These are phyloP conservation scores for Porites divaricata DNA, from an alignment of 92 coral and sea anemone genomes.

Conservation along the genomic window DNA sequence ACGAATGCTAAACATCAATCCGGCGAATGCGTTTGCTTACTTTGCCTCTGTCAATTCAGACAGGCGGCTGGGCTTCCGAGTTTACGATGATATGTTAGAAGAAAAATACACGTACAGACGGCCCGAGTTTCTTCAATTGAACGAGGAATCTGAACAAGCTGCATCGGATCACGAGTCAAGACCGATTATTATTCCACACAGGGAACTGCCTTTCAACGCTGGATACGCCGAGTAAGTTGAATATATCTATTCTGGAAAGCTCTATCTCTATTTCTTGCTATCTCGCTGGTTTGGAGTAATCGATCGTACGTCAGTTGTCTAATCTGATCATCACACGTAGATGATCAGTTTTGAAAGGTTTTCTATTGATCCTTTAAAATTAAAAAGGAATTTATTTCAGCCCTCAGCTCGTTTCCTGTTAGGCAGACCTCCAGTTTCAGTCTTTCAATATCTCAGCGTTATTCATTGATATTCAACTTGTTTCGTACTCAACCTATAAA, in stretches of 20 bases:
- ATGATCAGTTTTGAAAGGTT: no score
- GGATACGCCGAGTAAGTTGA: slow-evolving; percentile 99
- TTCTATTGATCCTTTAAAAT: no score
- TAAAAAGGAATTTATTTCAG: background rate
- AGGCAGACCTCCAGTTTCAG: background rate
- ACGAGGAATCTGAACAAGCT: slow-evolving; percentile 88
- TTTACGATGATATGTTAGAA: slow-evolving; percentile 81
- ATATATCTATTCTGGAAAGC: no score
- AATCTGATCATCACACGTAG: no score
- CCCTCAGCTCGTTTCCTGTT: background rate
- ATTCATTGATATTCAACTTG: background rate
- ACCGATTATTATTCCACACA: slow-evolving; percentile 93
- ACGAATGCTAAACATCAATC: slow-evolving; percentile 76
- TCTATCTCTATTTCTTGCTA: background rate
- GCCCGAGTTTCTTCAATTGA: slow-evolving; percentile 91
- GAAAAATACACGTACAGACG: slow-evolving; percentile 86
- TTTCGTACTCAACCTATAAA: background rate
- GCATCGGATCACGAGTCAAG: slow-evolving; percentile 86
- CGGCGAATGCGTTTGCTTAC: slow-evolving; percentile 80
- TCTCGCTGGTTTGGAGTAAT: no score
- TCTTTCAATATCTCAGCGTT: background rate
- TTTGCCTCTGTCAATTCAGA: slow-evolving; percentile 69
- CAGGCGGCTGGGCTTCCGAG: slow-evolving; percentile 77
- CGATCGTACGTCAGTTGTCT: no score
- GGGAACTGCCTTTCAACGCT: slow-evolving; percentile 94